phyloP scores from a whole-genome alignment of 2,113 vertebrate species.

The Xerus inauris region DNA sequence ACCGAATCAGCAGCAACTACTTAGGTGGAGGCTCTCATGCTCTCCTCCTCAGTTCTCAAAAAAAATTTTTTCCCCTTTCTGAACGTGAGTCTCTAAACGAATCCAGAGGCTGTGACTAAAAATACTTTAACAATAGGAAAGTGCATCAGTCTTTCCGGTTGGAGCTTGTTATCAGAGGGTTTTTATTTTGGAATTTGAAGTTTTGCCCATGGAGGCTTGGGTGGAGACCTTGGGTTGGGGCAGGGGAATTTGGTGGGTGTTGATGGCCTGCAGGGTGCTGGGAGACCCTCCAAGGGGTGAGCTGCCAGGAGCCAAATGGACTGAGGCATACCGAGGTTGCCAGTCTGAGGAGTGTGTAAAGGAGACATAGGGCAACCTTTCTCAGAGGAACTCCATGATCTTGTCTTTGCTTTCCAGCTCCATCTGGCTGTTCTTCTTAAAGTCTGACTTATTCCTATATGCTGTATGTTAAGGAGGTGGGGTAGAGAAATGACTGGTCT shows the following conservation, averaged over 20 bases:
- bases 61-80: slow-evolving; percentile 70
- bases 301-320: not conserved
- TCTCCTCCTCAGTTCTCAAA: slow-evolving; percentile 34
- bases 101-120: slow-evolving; percentile 83
- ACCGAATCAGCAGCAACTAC: slow-evolving; percentile 19
- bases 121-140: slow-evolving; percentile 88
- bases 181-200: slow-evolving; percentile 82
- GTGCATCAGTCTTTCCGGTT: slow-evolving; percentile 83
- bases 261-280: not conserved
- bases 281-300: slow-evolving; percentile 18
- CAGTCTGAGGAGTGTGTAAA: not conserved
- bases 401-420: not conserved
- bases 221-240: slow-evolving; percentile 62
- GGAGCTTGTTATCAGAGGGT: slow-evolving; percentile 71
- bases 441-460: not conserved
- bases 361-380: not conserved
- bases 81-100: slow-evolving; percentile 83
- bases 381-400: not conserved
- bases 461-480: not conserved
- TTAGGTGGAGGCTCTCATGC: slow-evolving; percentile 58
- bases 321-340: not conserved
- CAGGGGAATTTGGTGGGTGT: slow-evolving; percentile 44
- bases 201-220: slow-evolving; percentile 61
- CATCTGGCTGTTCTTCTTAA: not conserved
- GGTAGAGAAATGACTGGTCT: not conserved